These are phyloP conservation scores for Oncorhynchus tshawytscha DNA, from an alignment of 2,113 vertebrate genomes.

Conservation along the genomic window DNA sequence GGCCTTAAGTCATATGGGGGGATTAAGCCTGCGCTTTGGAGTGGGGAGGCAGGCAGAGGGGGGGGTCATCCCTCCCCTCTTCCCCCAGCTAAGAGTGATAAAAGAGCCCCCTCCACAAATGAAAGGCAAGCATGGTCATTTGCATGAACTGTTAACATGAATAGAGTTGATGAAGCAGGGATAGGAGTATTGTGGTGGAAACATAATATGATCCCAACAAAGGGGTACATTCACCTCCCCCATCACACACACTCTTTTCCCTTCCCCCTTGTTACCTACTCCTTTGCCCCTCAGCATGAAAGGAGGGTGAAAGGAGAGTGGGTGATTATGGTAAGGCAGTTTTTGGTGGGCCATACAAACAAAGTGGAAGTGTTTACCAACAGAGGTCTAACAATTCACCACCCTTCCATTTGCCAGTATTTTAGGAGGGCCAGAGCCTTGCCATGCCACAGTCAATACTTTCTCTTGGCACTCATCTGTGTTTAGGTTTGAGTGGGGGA, in stretches of 20 bases:
- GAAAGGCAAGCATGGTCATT: constrained; percentile 66
- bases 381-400: constrained; percentile 21
- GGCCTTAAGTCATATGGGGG: constrained; percentile 7
- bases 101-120: constrained; percentile 37
- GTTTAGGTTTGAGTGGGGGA: constrained; percentile 58
- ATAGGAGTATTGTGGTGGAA: constrained; percentile 78
- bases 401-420: constrained; percentile 3
- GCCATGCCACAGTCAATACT: constrained; percentile 53
- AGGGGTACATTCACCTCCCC: constrained; percentile 64
- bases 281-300: constrained; percentile 5
- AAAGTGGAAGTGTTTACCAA: constrained; percentile 52
- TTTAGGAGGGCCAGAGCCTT: constrained; percentile 47
- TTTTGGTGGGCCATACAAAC: constrained; percentile 45
- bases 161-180: constrained; percentile 78
- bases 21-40: constrained; percentile 35
- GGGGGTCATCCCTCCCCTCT: neutral
- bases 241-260: constrained; percentile 8
- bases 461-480: constrained; percentile 52
- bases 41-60: constrained; percentile 22
- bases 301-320: constrained; percentile 13
- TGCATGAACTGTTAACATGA: constrained; percentile 81
- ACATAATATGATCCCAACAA: constrained; percentile 79
- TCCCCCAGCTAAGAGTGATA: constrained; percentile 37
- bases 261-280: constrained; percentile 16
- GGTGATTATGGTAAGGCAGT: constrained; percentile 5